Evolutionary conservation across 2,888 invertebrate genomes (phyloP), one percentile per base, ranked within the genome.

Genomic region (Ophion costatus): DNA sequence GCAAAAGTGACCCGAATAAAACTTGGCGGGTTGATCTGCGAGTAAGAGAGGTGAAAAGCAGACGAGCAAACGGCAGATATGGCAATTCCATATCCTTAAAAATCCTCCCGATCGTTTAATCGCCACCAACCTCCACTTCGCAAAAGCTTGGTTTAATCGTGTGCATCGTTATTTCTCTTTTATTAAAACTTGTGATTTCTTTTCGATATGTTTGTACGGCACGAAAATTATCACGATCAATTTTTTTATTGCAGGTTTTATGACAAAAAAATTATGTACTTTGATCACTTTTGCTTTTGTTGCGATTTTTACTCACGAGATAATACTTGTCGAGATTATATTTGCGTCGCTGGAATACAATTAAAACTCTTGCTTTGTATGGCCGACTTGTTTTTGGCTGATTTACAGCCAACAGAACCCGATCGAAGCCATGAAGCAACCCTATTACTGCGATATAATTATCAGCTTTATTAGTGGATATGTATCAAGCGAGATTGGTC

Each of bases 1-100:
- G 76, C 83, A 82, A 86, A 87, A 88, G 89, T 87, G 88, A 87
- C 86, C 78, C 70, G 87, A 82, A 86, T 64, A 74, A 84, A 84
- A 78, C 78, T 83, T 69, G 75, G 38, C 75, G 45, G 79, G 79
- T 67, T 82, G 76, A 84, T 75, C 86, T 81, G 77, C 79, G 84
- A 86, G 81, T 84, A 83, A 83, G 63, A 59, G 70, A 86, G 73
- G 57, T 22, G 22, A n/a, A 81, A 24, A 63, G 77, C 63, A 67
- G 73, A 70, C 70, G 81, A 77, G 67, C 56, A 22, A 82, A 20
- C 11, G 66, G 67, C 73, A 74, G 42, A 56, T 42, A 79, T 70
- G 69, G 74, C 74, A 67, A 63, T 78, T 66, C n/a, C 57, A 56
- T 71, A 85, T 81, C 80, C 78, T 78, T 80, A 57, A 76, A 70